Conservation (phyloP, 30 jellyfish, hydroid and myxozoan species). For the Chrysaora quinquecirrha region DNA sequence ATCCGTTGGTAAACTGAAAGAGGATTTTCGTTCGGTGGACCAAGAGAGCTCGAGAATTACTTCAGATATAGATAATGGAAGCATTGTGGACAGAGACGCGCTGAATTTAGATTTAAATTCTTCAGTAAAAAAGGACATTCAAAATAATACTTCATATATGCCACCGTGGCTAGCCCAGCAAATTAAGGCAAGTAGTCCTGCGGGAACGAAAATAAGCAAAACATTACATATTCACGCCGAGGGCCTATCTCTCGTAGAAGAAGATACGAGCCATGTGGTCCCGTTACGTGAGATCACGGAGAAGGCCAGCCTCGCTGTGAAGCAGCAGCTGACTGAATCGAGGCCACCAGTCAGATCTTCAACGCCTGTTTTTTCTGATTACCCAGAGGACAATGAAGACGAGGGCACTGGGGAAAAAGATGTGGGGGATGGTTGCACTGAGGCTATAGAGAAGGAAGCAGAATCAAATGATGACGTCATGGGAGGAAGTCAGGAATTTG, state of each 20-base stretch:
- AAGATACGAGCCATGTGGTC: slow-evolving; percentile 26
- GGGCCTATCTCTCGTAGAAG: slow-evolving; percentile 33
- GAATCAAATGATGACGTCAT: not conserved
- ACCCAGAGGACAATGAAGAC: not conserved
- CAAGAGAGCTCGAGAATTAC: no score
- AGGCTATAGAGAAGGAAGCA: not conserved
- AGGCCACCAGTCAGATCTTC: slow-evolving; percentile 36
- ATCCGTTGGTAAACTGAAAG: no score
- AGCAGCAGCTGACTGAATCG: slow-evolving; percentile 35
- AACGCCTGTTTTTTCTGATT: no score
- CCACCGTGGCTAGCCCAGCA: slow-evolving; percentile 97
- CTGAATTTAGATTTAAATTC: no score
- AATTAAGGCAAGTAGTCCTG: slow-evolving; percentile 83
- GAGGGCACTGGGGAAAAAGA: not conserved
- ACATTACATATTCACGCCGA: slow-evolving; percentile 41
- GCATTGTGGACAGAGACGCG: no score
- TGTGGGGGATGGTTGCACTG: not conserved
- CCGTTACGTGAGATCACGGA: slow-evolving; percentile 49
- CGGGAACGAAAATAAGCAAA: slow-evolving; percentile 47
- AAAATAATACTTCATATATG: not conserved
- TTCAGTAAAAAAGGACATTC: no score
- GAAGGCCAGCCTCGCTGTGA: slow-evolving; percentile 50
- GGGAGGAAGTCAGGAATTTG: not conserved
- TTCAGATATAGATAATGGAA: no score
- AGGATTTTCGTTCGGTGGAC: no score